Percentiles rank a stretch among this genome's conserved stretches.
Conservation (phyloP, 1,140 invertebrate species). For the Leptinotarsa lineolata region DNA sequence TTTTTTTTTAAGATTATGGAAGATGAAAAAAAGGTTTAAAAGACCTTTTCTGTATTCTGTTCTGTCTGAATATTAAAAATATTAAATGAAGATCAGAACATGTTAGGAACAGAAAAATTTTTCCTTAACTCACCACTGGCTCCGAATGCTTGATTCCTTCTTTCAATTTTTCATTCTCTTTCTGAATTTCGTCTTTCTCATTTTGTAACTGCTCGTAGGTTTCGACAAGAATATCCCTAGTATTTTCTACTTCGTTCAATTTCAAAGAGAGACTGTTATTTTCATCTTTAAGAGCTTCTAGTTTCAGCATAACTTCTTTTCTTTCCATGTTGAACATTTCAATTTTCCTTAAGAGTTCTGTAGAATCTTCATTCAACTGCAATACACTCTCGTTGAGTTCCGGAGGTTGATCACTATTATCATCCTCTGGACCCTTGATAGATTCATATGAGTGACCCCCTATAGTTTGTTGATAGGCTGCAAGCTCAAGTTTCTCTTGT, state of each 20-base stretch:
- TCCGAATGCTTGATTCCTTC: background rate
- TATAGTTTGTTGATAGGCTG: slow-evolving; percentile 51
- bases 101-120: too few species aligned
- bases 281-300: slow-evolving; percentile 66
- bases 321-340: slow-evolving; percentile 68
- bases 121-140: background rate
- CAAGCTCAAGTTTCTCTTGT: slow-evolving; percentile 61
- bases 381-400: slow-evolving; percentile 60
- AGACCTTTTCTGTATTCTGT: too few species aligned
- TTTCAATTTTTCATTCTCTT: slow-evolving; percentile 40
- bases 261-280: slow-evolving; percentile 62
- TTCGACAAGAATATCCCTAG: slow-evolving; percentile 60
- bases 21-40: too few species aligned
- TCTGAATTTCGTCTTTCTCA: slow-evolving; percentile 54
- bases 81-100: too few species aligned
- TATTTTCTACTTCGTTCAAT: slow-evolving; percentile 62
- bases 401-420: slow-evolving; percentile 40
- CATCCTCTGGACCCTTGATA: slow-evolving; percentile 35
- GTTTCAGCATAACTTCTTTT: slow-evolving; percentile 70
- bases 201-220: slow-evolving; percentile 55
- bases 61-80: too few species aligned
- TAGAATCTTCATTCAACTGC: slow-evolving; percentile 62
- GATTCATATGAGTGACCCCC: slow-evolving; percentile 40
- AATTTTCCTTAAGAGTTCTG: slow-evolving; percentile 68
- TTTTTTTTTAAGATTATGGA: too few species aligned